A percentile compares a stretch with the other conserved stretches of the same genome.
Evolutionary conservation across 2,888 invertebrate genomes (phyloP).

Genomic region (Caenorhabditis wallacei): DNA sequence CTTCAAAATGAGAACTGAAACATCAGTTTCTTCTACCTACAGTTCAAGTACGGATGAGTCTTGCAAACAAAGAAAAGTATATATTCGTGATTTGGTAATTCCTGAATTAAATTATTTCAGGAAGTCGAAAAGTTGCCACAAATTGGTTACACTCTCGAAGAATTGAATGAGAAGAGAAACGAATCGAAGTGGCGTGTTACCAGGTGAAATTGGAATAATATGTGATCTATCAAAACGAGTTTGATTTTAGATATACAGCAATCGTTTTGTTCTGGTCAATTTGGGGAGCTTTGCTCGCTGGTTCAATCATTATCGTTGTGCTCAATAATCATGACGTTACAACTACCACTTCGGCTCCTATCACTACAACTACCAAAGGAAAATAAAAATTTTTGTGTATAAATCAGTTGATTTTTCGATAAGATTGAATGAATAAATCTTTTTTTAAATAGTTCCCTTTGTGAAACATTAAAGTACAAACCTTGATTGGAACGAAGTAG

Average conservation of each 20-base stretch:
- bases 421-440: not conserved
- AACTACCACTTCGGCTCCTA: conserved; percentile 49
- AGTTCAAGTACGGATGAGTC: conserved; percentile 19
- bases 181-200: conserved; percentile 58
- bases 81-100: not conserved
- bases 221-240: not conserved
- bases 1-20: conserved; percentile 27
- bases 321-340: conserved; percentile 66
- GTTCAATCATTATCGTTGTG: conserved; percentile 67
- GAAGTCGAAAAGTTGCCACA: conserved; percentile 25
- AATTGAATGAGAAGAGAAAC: conserved; percentile 50
- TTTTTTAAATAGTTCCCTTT: no score
- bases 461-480: no score
- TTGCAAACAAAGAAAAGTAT: conserved; percentile 39
- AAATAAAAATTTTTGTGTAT: conserved; percentile 26
- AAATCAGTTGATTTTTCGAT: not conserved
- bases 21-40: conserved; percentile 20
- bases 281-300: conserved; percentile 70
- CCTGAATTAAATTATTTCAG: conserved; percentile 5
- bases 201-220: conserved; percentile 14
- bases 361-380: conserved; percentile 37
- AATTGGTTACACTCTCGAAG: conserved; percentile 54
- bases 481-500: conserved; percentile 73
- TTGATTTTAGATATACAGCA: conserved; percentile 48
- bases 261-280: conserved; percentile 65